Conservation (phyloP, 2,113 vertebrate genomes). For the Nyctereutes procyonoides region DNA sequence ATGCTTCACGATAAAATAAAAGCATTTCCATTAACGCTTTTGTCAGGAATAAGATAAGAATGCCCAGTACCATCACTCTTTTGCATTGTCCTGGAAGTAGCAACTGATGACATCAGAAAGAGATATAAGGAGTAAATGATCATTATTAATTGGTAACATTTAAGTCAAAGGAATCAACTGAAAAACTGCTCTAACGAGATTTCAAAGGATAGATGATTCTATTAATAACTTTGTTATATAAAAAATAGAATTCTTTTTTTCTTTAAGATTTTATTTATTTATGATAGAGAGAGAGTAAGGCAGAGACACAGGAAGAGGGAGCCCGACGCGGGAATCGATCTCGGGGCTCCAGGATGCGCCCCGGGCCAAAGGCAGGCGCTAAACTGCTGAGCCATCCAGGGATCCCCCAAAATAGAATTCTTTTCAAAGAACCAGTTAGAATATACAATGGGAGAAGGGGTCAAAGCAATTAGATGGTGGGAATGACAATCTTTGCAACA, state of each 20-base stretch:
- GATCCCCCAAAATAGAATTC: neutral
- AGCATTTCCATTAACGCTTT: neutral
- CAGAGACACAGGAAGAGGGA: no score
- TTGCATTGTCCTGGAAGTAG: neutral
- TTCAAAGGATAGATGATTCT: constrained; percentile 10
- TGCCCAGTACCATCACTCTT: neutral
- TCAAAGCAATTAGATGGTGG: neutral
- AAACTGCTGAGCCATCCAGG: no score
- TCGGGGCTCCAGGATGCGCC: no score
- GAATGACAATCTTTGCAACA: neutral
- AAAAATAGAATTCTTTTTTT: neutral
- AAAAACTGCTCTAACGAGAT: constrained; percentile 17
- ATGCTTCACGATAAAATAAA: constrained; percentile 24
- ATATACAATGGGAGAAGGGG: neutral
- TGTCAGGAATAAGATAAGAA: neutral
- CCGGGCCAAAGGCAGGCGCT: no score
- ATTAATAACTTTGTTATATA: neutral
- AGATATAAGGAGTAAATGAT: neutral
- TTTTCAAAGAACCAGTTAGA: neutral
- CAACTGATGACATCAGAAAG: neutral
- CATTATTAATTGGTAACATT: neutral
- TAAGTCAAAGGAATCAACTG: neutral
- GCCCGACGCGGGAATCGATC: no score
- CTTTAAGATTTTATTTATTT: no score
- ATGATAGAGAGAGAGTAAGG: no score